Evolutionary conservation across 1,140 invertebrate species (phyloP), one percentile per base, ranked within the genome.

Genomic region (Atta cephalotes): DNA sequence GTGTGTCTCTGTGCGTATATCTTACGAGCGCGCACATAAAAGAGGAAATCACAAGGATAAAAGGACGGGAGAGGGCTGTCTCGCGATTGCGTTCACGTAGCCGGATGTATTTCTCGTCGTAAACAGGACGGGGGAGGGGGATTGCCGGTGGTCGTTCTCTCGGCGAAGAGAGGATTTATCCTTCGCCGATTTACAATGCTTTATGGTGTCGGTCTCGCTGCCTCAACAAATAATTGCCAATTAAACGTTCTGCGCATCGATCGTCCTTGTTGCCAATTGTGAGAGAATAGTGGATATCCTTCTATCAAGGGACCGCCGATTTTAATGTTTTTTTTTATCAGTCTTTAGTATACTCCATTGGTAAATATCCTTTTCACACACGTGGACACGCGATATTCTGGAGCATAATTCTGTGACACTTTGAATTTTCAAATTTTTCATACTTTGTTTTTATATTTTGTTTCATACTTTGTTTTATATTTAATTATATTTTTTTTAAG

Each of bases 141-240:
- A 81, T 79, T 60, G 78, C 74, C 84, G 62, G 74, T 78, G 63
- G 58, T 81, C 77, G 88, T 85, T 56, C 45, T 74, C 68, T 84
- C 63, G 86, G 51, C 87, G 89, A 92, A 92, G 89, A 90, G 87
- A 91, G 89, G 88, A 93, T 93, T 93, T 93, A 93, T 93, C 89
- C 89, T 76, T 92, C 78, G 68, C 51, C 91, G 92, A 93, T 93
- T 93, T 93, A 93, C 92, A 93, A 93, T 93, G 88, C 79, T 93
- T 93, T 93, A 93, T 91, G 90, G 92, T 93, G 93, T 93, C 88
- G 89, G 85, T 92, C 89, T 90, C 89, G 92, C 87, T 92, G 90
- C 90, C 89, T 85, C 89, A 93, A 93, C 93, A 93, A 93, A 93
- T 93, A 93, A 93, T 93, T 93, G 93, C 93, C 93, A 93, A 93